Percentiles rank a stretch among this genome's conserved stretches.
Evolutionary conservation across 1,140 invertebrate genomes (phyloP).

Genomic region (Ceratitis capitata): DNA sequence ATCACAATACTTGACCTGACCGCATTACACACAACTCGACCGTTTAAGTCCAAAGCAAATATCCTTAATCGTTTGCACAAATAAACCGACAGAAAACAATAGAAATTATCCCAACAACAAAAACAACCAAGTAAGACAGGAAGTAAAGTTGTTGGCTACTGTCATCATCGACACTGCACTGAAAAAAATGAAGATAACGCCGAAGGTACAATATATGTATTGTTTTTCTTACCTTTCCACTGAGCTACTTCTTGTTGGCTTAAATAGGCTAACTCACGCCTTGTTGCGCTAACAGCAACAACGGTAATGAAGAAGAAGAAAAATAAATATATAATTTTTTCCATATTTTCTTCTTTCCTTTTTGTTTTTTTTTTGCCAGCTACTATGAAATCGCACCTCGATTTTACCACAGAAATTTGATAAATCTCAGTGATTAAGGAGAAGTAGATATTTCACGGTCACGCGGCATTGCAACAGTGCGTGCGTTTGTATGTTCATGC

Average conservation of each 20-base stretch:
- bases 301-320: neutral
- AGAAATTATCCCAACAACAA: constrained; percentile 9
- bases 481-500: neutral
- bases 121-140: neutral
- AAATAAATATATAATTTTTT: neutral
- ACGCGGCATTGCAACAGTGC: neutral
- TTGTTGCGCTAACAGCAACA: neutral
- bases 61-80: constrained; percentile 1
- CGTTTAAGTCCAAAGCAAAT: constrained; percentile 14
- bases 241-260: neutral
- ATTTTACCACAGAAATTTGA: constrained; percentile 12
- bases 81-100: neutral
- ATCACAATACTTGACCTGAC: neutral
- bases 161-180: neutral
- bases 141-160: constrained; percentile 35
- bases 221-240: neutral
- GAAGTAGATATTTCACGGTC: too few species aligned
- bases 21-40: neutral
- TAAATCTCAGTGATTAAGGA: neutral
- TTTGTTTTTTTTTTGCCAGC: neutral
- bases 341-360: neutral
- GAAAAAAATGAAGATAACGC: neutral
- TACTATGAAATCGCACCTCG: constrained; percentile 33
- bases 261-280: neutral
- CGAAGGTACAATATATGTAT: neutral